Evolutionary conservation across 2,888 invertebrate genomes (phyloP).

Genomic region (Habroteleia sp.): DNA sequence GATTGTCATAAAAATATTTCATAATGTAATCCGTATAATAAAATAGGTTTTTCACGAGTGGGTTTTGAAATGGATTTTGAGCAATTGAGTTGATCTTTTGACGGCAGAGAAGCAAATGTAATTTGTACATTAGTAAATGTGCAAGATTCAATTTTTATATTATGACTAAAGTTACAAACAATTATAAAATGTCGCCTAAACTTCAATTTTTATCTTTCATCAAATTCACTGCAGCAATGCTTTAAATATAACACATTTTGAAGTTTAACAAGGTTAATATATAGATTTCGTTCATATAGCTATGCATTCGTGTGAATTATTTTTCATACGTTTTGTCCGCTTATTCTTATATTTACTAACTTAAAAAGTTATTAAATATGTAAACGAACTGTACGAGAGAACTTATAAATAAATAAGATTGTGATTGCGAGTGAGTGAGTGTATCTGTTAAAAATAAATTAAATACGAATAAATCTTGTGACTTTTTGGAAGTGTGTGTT

Average conservation of each 20-base stretch:
- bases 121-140: conserved; percentile 33
- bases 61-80: not conserved
- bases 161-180: too few species aligned
- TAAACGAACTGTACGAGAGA: conserved; percentile 70
- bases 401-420: conserved; percentile 66
- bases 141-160: too few species aligned
- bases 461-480: conserved; percentile 72
- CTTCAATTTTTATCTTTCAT: conserved; percentile 40
- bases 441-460: too few species aligned
- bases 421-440: conserved; percentile 75
- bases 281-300: conserved; percentile 39
- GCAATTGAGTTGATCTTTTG: not conserved
- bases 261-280: conserved; percentile 18
- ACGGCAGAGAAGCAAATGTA: conserved; percentile 3
- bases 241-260: conserved; percentile 20
- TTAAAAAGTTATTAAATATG: conserved; percentile 68
- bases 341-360: conserved; percentile 60
- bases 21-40: conserved; percentile 14
- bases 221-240: conserved; percentile 26
- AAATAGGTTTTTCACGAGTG: conserved; percentile 11
- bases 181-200: conserved; percentile 6
- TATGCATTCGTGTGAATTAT: conserved; percentile 38
- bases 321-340: conserved; percentile 50
- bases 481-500: conserved; percentile 66
- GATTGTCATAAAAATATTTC: conserved; percentile 16